Percentiles rank a stretch among this genome's conserved stretches.
phyloP scores from a whole-genome alignment of 2,888 invertebrate species.

The Dicyrtomina minuta region DNA sequence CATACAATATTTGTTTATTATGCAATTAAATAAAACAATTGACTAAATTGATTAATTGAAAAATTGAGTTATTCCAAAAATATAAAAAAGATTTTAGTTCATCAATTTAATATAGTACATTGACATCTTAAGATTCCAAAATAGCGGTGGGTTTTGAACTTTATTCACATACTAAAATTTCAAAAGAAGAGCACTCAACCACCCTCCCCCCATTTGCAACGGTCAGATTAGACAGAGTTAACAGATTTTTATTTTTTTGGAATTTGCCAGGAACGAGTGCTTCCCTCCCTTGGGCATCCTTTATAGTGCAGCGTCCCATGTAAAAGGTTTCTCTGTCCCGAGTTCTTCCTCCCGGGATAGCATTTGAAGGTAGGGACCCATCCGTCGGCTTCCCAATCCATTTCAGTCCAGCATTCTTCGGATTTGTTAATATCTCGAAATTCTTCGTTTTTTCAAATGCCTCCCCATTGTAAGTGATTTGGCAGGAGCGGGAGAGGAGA shows the following conservation, averaged over 20 bases:
- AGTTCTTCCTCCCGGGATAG: conserved; percentile 44
- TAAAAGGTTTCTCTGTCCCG: conserved; percentile 49
- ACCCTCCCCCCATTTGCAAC: conserved; percentile 34
- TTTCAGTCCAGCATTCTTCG: conserved; percentile 36
- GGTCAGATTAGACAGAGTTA: conserved; percentile 25
- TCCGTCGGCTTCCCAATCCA: conserved; percentile 32
- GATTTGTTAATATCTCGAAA: conserved; percentile 48
- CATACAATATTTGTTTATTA: no score
- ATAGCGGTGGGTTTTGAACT: no score
- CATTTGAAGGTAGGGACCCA: conserved; percentile 38
- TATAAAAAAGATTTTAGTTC: background rate
- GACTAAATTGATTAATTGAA: no score
- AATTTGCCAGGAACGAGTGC: conserved; percentile 46
- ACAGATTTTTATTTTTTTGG: conserved; percentile 31
- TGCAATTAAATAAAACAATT: no score
- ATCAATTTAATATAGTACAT: background rate
- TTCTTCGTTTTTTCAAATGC: conserved; percentile 39
- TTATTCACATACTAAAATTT: conserved; percentile 36
- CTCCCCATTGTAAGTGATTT: conserved; percentile 38
- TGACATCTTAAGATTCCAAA: background rate
- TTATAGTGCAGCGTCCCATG: conserved; percentile 41
- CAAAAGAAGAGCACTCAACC: conserved; percentile 26
- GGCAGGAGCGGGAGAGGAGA: conserved; percentile 37
- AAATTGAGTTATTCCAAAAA: background rate
- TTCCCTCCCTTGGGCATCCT: conserved; percentile 25